Evolutionary conservation across 2,797 vertebrate genomes (phyloP).

Genomic region (Hyperoplus immaculatus): DNA sequence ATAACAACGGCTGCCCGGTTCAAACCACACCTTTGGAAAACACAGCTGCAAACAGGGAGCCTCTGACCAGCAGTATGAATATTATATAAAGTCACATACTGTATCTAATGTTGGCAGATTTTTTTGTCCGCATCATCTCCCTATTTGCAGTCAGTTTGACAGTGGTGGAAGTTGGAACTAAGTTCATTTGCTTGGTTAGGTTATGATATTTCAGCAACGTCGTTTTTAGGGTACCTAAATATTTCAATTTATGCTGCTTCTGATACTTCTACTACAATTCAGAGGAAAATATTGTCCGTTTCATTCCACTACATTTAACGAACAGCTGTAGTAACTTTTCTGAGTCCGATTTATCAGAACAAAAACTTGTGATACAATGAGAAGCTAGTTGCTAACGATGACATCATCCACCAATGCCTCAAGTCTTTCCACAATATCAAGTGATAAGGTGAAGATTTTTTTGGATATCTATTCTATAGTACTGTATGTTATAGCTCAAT

Average conservation of each 20-base stretch:
- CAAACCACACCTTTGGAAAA: conserved; percentile 77
- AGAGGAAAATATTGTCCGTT: not conserved
- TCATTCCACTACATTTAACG: not conserved
- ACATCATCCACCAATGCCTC: too few relatives aligned
- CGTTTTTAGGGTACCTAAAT: not conserved
- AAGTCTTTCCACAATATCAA: too few relatives aligned
- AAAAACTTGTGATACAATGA: not conserved
- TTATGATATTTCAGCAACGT: not conserved
- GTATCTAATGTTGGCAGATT: not conserved
- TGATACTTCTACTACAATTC: not conserved
- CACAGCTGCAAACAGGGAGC: conserved; percentile 71
- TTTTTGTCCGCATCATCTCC: not conserved
- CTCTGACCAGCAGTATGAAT: conserved; percentile 24
- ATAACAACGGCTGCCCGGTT: conserved; percentile 73
- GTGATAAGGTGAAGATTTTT: too few relatives aligned
- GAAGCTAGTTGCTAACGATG: too few relatives aligned
- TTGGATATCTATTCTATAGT: too few relatives aligned
- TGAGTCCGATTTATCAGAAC: not conserved
- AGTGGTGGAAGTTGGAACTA: not conserved
- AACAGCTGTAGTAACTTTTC: conserved; percentile 3
- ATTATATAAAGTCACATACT: conserved; percentile 25
- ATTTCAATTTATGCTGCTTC: not conserved
- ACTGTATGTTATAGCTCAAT: too few relatives aligned
- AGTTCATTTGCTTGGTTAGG: not conserved
- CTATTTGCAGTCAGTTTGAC: not conserved